Conservation (phyloP, 2,888 invertebrate genomes). For the Tenthredo notha region DNA sequence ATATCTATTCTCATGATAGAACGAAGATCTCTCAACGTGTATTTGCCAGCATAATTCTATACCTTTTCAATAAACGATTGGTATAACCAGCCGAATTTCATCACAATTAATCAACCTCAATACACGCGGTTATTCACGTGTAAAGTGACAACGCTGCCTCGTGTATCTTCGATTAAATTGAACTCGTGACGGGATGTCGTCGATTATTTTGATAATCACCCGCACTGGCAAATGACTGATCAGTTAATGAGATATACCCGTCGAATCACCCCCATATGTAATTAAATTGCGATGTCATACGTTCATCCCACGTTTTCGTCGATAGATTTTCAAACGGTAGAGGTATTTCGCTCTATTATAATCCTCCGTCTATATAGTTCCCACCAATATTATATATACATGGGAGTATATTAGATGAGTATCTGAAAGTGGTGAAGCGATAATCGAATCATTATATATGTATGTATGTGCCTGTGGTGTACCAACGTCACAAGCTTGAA, state of each 20-base stretch:
- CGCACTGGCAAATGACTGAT: slow-evolving; percentile 40
- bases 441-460: background rate
- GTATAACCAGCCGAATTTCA: background rate
- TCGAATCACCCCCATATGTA: slow-evolving; percentile 16
- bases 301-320: slow-evolving; percentile 1
- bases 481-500: background rate
- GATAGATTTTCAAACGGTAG: background rate
- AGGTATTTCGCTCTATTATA: background rate
- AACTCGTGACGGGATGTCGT: slow-evolving; percentile 43
- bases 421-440: background rate
- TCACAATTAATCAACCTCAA: slow-evolving; percentile 25
- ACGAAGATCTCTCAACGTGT: background rate
- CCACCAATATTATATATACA: background rate
- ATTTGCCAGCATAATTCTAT: slow-evolving; percentile 14
- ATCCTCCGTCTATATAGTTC: background rate
- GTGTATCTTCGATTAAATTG: slow-evolving; percentile 34
- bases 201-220: slow-evolving; percentile 44
- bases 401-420: background rate
- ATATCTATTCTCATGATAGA: background rate
- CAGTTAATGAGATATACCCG: slow-evolving; percentile 32
- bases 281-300: slow-evolving; percentile 28
- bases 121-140: slow-evolving; percentile 10
- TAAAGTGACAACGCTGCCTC: slow-evolving; percentile 26
- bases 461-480: background rate
- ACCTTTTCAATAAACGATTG: slow-evolving; percentile 3